phyloP scores from a whole-genome alignment of 2,888 invertebrate genomes.

The Drosophila paramelanica region DNA sequence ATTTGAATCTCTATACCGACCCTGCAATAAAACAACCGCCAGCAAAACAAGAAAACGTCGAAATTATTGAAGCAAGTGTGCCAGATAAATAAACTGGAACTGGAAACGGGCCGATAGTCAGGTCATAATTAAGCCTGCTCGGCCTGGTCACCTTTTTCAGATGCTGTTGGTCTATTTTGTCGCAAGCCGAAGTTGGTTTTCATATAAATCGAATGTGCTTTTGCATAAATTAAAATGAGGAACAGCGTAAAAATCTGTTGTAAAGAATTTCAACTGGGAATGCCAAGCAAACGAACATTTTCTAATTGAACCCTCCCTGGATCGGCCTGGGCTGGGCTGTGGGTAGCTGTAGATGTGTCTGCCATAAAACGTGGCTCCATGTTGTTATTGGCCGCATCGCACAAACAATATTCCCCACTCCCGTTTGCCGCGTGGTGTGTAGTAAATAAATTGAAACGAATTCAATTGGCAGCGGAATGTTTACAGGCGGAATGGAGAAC shows the following conservation, averaged over 20 bases:
- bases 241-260: constrained; percentile 5
- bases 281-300: constrained; percentile 34
- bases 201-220: constrained; percentile 37
- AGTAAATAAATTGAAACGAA: constrained; percentile 79
- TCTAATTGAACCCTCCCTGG: constrained; percentile 64
- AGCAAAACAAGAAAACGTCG: background rate
- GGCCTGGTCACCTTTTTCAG: background rate
- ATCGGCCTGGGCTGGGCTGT: background rate
- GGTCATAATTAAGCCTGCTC: constrained; percentile 29
- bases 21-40: constrained; percentile 50
- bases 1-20: constrained; percentile 55
- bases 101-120: constrained; percentile 1
- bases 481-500: constrained; percentile 55
- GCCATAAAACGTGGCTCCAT: constrained; percentile 67
- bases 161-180: background rate
- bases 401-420: constrained; percentile 55
- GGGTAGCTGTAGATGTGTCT: constrained; percentile 16
- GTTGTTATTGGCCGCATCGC: constrained; percentile 50
- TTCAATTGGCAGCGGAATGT: constrained; percentile 78
- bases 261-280: constrained; percentile 16
- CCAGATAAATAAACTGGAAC: constrained; percentile 32
- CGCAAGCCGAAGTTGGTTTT: constrained; percentile 21
- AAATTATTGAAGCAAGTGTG: constrained; percentile 45
- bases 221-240: constrained; percentile 40
- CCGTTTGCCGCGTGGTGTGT: constrained; percentile 27